phyloP scores from a whole-genome alignment of 92 coral and sea anemone species.

The Bergia puertoricense region DNA sequence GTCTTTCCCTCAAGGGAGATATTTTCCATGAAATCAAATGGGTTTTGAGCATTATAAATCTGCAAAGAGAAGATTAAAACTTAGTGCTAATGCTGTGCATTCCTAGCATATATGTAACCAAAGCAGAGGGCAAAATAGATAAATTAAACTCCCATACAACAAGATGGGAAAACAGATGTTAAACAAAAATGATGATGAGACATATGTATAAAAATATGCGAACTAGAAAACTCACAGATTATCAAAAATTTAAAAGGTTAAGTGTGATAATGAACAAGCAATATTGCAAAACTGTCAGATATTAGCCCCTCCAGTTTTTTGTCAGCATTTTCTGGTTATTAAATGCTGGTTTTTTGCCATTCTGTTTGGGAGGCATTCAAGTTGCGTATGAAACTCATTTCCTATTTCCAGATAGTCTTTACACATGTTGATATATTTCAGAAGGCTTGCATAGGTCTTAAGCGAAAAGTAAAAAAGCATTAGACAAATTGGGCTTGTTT shows the following conservation, averaged over 20 bases:
- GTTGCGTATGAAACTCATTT: not conserved
- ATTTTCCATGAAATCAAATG: conserved; percentile 98
- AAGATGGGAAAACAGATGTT: not conserved
- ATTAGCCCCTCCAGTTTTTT: not conserved
- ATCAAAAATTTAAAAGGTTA: not conserved
- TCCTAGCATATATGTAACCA: conserved; percentile 7
- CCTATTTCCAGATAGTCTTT: conserved; percentile 4
- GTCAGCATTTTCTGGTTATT: conserved; percentile 7
- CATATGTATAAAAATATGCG: conserved; percentile 2
- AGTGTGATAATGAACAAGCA: not conserved
- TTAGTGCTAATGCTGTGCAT: conserved; percentile 8
- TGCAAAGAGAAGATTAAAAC: conserved; percentile 37
- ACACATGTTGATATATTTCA: conserved; percentile 1
- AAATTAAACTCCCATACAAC: not conserved
- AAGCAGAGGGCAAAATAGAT: conserved; percentile 8
- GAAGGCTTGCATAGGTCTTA: conserved; percentile 8
- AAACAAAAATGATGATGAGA: not conserved
- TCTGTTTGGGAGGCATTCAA: conserved; percentile 1
- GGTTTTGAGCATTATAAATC: conserved; percentile 89
- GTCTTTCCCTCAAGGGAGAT: conserved; percentile 97
- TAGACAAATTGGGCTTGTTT: not conserved
- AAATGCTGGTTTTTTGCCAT: not conserved
- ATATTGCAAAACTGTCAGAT: conserved; percentile 6
- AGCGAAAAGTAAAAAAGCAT: conserved; percentile 2
- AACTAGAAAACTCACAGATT: not conserved